phyloP scores from a whole-genome alignment of 2,888 invertebrate species.

The Noctua janthe region DNA sequence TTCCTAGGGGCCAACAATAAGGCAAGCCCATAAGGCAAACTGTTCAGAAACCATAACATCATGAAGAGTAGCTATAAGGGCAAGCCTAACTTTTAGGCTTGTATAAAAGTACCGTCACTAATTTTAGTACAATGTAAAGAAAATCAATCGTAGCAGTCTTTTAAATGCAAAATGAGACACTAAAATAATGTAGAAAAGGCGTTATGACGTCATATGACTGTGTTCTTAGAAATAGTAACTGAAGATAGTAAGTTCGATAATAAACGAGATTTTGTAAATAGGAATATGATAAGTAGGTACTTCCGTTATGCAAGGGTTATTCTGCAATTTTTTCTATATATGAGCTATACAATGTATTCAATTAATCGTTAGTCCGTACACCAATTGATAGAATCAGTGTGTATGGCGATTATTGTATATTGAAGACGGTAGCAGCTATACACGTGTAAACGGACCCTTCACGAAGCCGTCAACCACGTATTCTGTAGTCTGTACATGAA shows the following conservation, averaged over 20 bases:
- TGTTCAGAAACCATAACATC: too few relatives aligned
- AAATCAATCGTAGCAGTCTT: slow-evolving; percentile 25
- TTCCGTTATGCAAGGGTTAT: slow-evolving; percentile 22
- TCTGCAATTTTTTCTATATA: slow-evolving; percentile 36
- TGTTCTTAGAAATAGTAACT: slow-evolving; percentile 46
- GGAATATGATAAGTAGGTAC: slow-evolving; percentile 21
- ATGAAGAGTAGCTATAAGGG: too few relatives aligned
- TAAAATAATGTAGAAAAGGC: slow-evolving; percentile 5
- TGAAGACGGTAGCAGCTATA: slow-evolving; percentile 49
- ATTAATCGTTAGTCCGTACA: slow-evolving; percentile 23
- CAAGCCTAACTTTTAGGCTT: not conserved
- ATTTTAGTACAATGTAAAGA: slow-evolving; percentile 42
- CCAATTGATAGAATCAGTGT: slow-evolving; percentile 23
- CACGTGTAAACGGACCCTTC: not conserved
- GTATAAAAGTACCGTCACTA: not conserved
- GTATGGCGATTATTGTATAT: slow-evolving; percentile 25
- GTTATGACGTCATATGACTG: slow-evolving; percentile 31
- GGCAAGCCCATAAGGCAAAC: too few relatives aligned
- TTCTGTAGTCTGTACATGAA: not conserved
- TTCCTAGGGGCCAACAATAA: too few relatives aligned
- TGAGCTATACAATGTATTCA: slow-evolving; percentile 32
- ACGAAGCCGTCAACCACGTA: not conserved
- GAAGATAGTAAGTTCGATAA: slow-evolving; percentile 28
- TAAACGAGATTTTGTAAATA: slow-evolving; percentile 52
- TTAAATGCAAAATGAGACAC: slow-evolving; percentile 12